Evolutionary conservation across 2,888 invertebrate genomes (phyloP), one percentile per base, ranked within the genome.

Genomic region (Drosophila anomalata): DNA sequence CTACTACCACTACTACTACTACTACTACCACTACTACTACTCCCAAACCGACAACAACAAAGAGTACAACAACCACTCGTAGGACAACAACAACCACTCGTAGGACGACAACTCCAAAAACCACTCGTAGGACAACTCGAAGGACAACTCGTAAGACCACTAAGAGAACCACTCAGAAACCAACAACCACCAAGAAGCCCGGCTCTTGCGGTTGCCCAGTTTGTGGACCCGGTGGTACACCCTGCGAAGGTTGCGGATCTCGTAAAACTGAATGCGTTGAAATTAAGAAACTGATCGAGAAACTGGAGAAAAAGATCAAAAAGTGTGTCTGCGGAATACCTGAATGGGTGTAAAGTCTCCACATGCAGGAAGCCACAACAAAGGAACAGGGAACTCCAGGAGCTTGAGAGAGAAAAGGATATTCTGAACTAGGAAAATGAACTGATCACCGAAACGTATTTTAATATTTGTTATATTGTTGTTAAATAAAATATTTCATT

Each of bases 241-340:
- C 41, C 7, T 80, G 68, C n/a, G 0, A 4, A 0, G 75, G 57
- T 0, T 80, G 75, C 9, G 17, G 59, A 0, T 0, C 0, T 0
- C 59, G 55, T 4, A 24, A n/a, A 1, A 4, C 24, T 0, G 55
- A 75, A 7, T 78, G 75, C 65, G 7, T 6, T 7, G n/a, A 36
- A 0, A 14, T 39, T 0, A 6, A 0, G 0, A 6, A 24, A 1
- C 11, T 6, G 36, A 36, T 62, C 5, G 20, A 48, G 2, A 1
- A 12, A 0, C 22, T 77, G 0, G 26, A 57, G 6, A n/a, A 6
- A 0, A 8, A 2, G 53, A n/a, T 80, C 1, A 44, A 26, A 22
- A 14, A 17, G 11, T 72, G 78, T 6, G 78, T 72, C 26, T 78
- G 77, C 52, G 57, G 55, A 2, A 9, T 57, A 5, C 17, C 41